Evolutionary conservation across 2,888 invertebrate species (phyloP).

Genomic region (Euplexia lucipara): DNA sequence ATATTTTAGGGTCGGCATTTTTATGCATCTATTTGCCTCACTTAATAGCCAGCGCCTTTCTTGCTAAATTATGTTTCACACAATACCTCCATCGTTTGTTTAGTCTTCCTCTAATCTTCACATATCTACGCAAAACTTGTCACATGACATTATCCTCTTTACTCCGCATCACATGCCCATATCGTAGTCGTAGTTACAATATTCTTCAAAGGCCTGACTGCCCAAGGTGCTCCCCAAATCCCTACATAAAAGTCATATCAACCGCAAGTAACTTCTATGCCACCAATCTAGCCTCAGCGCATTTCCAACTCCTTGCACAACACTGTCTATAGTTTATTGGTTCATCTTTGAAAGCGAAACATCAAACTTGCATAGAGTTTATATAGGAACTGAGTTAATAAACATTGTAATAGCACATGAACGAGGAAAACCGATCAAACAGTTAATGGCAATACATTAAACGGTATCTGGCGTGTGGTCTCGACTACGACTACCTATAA

Average conservation of each 20-base stretch:
- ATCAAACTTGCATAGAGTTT: constrained; percentile 37
- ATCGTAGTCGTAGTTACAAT: no score
- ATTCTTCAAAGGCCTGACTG: background rate
- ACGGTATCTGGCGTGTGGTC: constrained; percentile 48
- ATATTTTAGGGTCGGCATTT: no score
- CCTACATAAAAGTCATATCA: background rate
- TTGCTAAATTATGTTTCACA: no score
- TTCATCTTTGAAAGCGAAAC: constrained; percentile 48
- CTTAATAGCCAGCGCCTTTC: no score
- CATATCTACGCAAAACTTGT: no score
- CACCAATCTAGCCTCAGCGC: background rate
- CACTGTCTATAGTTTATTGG: constrained; percentile 16
- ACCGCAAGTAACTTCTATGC: background rate
- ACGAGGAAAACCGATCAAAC: constrained; percentile 51
- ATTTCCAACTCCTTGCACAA: background rate
- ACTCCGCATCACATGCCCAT: no score
- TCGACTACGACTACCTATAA: constrained; percentile 16
- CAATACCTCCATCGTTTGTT: no score
- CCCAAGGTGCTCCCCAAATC: no score
- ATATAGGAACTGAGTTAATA: constrained; percentile 43
- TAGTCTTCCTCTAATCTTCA: no score
- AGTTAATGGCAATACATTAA: constrained; percentile 50
- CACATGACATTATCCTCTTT: no score
- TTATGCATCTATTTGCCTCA: no score
- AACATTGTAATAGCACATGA: constrained; percentile 49